These are phyloP conservation scores for Pyrgus malvae DNA, from an alignment of 2,888 invertebrate species.

Conservation along the genomic window DNA sequence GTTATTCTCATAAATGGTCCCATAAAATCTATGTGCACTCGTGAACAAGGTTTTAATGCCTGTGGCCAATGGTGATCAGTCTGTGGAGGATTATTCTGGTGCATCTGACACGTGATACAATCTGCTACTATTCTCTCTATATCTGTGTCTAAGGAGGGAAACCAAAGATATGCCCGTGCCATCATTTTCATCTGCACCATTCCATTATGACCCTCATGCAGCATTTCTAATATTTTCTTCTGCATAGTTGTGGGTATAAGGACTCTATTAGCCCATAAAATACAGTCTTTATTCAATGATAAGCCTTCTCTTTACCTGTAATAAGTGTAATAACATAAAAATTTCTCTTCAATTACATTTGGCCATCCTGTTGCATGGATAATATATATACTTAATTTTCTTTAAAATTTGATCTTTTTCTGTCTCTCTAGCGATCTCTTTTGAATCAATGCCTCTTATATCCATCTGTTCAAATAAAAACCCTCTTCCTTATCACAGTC, in stretches of 20 bases:
- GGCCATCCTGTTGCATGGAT: conserved; percentile 32
- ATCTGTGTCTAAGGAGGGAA: conserved; percentile 27
- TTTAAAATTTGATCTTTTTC: conserved; percentile 13
- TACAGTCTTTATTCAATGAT: conserved; percentile 25
- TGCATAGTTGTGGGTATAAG: conserved; percentile 20
- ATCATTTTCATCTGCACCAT: conserved; percentile 31
- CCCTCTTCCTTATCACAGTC: conserved; percentile 1
- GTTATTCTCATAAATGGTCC: conserved; percentile 28
- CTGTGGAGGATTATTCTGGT: conserved; percentile 25
- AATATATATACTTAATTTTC: conserved; percentile 26
- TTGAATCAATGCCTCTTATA: background rate
- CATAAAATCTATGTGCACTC: conserved; percentile 30
- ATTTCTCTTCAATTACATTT: conserved; percentile 1
- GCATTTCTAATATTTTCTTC: conserved; percentile 13
- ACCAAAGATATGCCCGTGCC: conserved; percentile 33
- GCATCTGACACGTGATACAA: background rate
- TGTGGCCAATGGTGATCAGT: conserved; percentile 25
- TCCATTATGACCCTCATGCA: conserved; percentile 30
- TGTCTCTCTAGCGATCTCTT: conserved; percentile 11
- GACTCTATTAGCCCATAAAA: conserved; percentile 27
- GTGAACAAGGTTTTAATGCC: conserved; percentile 28
- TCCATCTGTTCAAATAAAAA: background rate
- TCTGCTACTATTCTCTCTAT: conserved; percentile 5
- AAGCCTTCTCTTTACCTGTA: conserved; percentile 7
- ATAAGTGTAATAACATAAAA: conserved; percentile 10